Conservation (phyloP, 2,888 invertebrate species). For the Heliconius sara region DNA sequence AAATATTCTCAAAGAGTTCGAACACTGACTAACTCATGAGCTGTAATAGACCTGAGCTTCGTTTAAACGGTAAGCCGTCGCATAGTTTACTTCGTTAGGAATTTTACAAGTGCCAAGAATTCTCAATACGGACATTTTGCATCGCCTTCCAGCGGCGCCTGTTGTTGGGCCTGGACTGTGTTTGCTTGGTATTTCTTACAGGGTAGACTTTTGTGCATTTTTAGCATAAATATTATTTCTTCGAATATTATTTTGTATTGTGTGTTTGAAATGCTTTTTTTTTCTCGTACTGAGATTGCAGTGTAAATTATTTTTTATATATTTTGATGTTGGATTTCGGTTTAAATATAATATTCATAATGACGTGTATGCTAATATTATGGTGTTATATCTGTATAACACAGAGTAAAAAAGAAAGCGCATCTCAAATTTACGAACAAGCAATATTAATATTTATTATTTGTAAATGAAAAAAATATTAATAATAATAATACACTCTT, state of each 20-base stretch:
- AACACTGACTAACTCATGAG: conserved; percentile 31
- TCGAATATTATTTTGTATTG: background rate
- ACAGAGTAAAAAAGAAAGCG: background rate
- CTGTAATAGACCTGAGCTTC: conserved; percentile 46
- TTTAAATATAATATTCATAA: background rate
- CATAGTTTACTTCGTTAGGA: conserved; percentile 45
- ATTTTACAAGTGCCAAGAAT: conserved; percentile 44
- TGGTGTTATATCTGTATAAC: no score
- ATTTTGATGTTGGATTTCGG: background rate
- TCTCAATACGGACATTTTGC: conserved; percentile 41
- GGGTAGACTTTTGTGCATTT: background rate
- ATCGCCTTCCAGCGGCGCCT: conserved; percentile 35
- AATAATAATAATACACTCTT: background rate
- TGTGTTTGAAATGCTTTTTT: background rate
- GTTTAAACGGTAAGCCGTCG: conserved; percentile 42
- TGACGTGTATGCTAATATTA: background rate
- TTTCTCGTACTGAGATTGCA: background rate
- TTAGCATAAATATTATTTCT: background rate
- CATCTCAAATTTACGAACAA: background rate
- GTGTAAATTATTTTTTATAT: background rate
- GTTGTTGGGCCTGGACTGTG: conserved; percentile 32
- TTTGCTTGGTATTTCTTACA: conserved; percentile 30
- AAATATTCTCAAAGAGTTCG: conserved; percentile 21
- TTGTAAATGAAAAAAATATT: background rate
- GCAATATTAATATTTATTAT: background rate